phyloP scores from a whole-genome alignment of 2,888 invertebrate species.

The Galerucella calmariensis region DNA sequence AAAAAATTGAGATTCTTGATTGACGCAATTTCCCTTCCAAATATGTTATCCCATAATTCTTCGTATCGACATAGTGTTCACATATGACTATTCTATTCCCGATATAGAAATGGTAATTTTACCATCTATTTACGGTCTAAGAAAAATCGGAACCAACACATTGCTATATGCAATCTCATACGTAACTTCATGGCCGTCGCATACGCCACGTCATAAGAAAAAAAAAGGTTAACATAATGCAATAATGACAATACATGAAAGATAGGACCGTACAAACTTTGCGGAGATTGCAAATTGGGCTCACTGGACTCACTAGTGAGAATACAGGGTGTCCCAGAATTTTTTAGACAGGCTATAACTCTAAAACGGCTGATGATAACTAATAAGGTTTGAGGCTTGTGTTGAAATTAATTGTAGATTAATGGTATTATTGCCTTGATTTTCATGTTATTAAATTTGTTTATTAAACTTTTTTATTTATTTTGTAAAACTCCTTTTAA shows the following conservation, averaged over 20 bases:
- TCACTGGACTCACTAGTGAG: too few relatives aligned
- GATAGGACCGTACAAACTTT: not conserved
- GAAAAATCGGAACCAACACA: slow-evolving; percentile 8
- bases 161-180: slow-evolving; percentile 2
- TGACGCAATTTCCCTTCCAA: slow-evolving; percentile 1
- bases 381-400: too few relatives aligned
- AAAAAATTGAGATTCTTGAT: not conserved
- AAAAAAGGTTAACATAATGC: not conserved
- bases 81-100: slow-evolving; percentile 19
- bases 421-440: too few relatives aligned
- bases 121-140: slow-evolving; percentile 13
- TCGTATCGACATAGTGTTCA: slow-evolving; percentile 14
- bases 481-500: too few relatives aligned
- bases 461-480: too few relatives aligned
- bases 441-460: too few relatives aligned
- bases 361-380: too few relatives aligned
- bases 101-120: slow-evolving; percentile 21
- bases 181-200: not conserved
- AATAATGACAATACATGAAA: not conserved
- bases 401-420: too few relatives aligned
- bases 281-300: too few relatives aligned
- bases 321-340: too few relatives aligned
- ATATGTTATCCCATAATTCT: slow-evolving; percentile 14
- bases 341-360: too few relatives aligned
- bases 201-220: not conserved